Percentiles rank a stretch among this genome's conserved stretches.
Evolutionary conservation across 2,113 vertebrate species (phyloP).

Genomic region (Mesocricetus auratus): DNA sequence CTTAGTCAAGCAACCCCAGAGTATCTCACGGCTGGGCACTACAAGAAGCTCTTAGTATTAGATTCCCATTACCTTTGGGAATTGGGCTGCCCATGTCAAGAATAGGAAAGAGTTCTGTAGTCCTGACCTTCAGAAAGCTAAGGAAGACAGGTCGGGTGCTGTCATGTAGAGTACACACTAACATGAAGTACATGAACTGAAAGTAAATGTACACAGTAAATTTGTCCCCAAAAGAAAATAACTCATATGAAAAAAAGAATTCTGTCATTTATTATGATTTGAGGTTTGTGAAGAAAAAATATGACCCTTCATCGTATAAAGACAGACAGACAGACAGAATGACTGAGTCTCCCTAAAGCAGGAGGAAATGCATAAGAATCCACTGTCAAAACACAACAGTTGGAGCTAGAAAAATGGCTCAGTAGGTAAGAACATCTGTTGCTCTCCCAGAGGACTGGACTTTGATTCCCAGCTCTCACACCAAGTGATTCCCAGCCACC

Average conservation of each 20-base stretch:
- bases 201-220: background rate
- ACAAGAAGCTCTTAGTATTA: background rate
- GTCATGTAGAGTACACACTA: background rate
- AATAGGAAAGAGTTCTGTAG: background rate
- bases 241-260: background rate
- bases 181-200: background rate
- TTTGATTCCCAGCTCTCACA: background rate
- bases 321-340: conserved; percentile 10
- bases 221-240: background rate
- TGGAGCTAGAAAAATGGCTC: background rate
- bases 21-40: background rate
- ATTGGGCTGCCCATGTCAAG: background rate
- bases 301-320: background rate
- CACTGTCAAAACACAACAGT: background rate
- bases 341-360: background rate
- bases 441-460: background rate
- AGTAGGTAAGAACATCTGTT: background rate
- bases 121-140: background rate
- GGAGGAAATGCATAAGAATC: background rate
- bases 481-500: background rate
- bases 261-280: background rate
- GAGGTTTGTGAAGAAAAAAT: background rate
- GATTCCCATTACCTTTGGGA: background rate
- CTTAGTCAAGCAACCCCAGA: background rate
- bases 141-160: background rate